A percentile compares a stretch with the other conserved stretches of the same genome.
phyloP scores from a whole-genome alignment of 1,140 invertebrate species.

The Cydia splendana region DNA sequence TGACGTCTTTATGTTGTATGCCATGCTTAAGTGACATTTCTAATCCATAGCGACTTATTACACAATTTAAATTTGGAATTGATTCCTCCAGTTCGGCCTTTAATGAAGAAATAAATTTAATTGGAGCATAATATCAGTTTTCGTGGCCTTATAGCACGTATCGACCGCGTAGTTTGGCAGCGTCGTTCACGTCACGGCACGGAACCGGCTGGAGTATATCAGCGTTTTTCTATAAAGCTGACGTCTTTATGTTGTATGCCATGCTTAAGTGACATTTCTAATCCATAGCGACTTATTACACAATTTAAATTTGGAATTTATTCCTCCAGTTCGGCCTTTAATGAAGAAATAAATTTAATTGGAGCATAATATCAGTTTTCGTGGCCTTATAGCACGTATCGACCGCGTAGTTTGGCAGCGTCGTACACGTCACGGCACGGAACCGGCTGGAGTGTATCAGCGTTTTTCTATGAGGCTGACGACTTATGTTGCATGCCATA shows the following conservation, averaged over 20 bases:
- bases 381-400: constrained; percentile 53
- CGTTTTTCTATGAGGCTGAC: not conserved
- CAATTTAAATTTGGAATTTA: too few relatives aligned
- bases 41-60: too few relatives aligned
- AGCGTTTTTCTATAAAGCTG: not conserved
- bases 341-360: not conserved
- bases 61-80: too few relatives aligned
- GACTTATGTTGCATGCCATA: not conserved
- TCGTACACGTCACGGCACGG: constrained; percentile 48
- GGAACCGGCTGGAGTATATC: not conserved
- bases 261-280: too few relatives aligned
- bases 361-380: constrained; percentile 28
- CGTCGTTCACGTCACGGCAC: constrained; percentile 47
- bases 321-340: too few relatives aligned
- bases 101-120: too few relatives aligned
- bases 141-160: constrained; percentile 50
- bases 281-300: too few relatives aligned
- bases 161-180: constrained; percentile 60
- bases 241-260: not conserved
- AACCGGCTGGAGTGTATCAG: not conserved
- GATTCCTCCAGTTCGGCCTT: too few relatives aligned
- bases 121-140: too few relatives aligned
- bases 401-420: constrained; percentile 57
- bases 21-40: too few relatives aligned
- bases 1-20: not conserved